A percentile compares a stretch with the other conserved stretches of the same genome.
phyloP scores from a whole-genome alignment of 2,797 vertebrate genomes.

The Peromyscus attwateri region DNA sequence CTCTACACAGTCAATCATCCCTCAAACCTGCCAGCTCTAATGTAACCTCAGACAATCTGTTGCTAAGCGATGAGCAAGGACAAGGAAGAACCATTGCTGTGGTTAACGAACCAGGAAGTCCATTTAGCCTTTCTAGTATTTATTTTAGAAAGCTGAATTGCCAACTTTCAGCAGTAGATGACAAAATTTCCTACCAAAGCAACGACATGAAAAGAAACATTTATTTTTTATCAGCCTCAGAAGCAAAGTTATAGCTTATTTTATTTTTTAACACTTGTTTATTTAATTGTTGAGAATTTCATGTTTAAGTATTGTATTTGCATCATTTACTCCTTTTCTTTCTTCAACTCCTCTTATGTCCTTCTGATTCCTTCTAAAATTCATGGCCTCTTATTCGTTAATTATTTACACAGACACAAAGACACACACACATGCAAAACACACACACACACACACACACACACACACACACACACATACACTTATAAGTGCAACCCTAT shows the following conservation, averaged over 20 bases:
- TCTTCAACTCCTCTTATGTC: not conserved
- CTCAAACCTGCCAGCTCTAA: not conserved
- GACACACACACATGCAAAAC: not conserved
- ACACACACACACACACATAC: not conserved
- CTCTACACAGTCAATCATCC: not conserved
- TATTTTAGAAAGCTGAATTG: conserved; percentile 7
- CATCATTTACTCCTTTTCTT: too few relatives aligned
- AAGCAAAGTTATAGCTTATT: not conserved
- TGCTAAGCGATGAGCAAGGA: conserved; percentile 15
- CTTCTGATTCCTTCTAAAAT: not conserved
- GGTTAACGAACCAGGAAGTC: conserved; percentile 16
- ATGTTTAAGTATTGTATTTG: not conserved
- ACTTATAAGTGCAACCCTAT: not conserved
- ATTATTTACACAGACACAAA: not conserved
- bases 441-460: not conserved
- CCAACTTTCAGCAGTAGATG: not conserved
- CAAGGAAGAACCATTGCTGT: not conserved
- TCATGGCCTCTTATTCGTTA: not conserved
- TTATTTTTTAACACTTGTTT: not conserved
- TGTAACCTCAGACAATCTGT: not conserved
- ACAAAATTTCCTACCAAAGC: not conserved
- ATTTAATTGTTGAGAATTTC: not conserved
- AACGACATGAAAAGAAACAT: not conserved
- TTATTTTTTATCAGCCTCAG: not conserved
- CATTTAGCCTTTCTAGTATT: not conserved